Percentiles rank a stretch among this genome's conserved stretches.
These are phyloP conservation scores for Ips nitidus DNA, from an alignment of 1,140 invertebrate species.

Conservation along the genomic window DNA sequence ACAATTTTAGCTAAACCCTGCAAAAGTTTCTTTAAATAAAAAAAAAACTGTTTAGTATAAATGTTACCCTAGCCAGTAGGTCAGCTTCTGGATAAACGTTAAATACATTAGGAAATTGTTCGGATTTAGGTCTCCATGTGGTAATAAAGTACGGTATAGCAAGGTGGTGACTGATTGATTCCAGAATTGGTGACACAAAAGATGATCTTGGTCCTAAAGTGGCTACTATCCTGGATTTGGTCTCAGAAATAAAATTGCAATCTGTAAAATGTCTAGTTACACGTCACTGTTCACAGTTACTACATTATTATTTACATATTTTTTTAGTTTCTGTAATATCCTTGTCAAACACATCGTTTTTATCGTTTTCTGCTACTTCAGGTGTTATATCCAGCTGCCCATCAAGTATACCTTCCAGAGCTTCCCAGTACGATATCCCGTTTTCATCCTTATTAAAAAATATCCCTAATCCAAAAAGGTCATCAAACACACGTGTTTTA, in stretches of 20 bases:
- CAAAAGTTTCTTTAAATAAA: slow-evolving; percentile 38
- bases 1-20: slow-evolving; percentile 70
- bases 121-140: slow-evolving; percentile 60
- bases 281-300: neutral
- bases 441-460: slow-evolving; percentile 26
- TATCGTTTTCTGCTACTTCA: neutral
- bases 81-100: slow-evolving; percentile 77
- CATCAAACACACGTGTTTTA: too few relatives aligned
- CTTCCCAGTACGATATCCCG: slow-evolving; percentile 13
- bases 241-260: slow-evolving; percentile 57
- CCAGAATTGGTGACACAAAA: slow-evolving; percentile 62
- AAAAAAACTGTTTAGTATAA: slow-evolving; percentile 51
- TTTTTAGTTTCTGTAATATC: slow-evolving; percentile 17
- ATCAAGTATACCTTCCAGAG: slow-evolving; percentile 11
- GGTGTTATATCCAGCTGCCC: slow-evolving; percentile 5
- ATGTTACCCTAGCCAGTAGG: slow-evolving; percentile 56
- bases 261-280: slow-evolving; percentile 40
- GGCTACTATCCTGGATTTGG: slow-evolving; percentile 58
- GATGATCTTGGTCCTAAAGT: slow-evolving; percentile 75
- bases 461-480: neutral
- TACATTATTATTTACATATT: slow-evolving; percentile 15
- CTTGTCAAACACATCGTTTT: slow-evolving; percentile 5
- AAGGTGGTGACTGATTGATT: slow-evolving; percentile 68
- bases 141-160: slow-evolving; percentile 72
- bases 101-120: slow-evolving; percentile 55